phyloP scores from a whole-genome alignment of 2,888 invertebrate species.

The Andrena praecox region DNA sequence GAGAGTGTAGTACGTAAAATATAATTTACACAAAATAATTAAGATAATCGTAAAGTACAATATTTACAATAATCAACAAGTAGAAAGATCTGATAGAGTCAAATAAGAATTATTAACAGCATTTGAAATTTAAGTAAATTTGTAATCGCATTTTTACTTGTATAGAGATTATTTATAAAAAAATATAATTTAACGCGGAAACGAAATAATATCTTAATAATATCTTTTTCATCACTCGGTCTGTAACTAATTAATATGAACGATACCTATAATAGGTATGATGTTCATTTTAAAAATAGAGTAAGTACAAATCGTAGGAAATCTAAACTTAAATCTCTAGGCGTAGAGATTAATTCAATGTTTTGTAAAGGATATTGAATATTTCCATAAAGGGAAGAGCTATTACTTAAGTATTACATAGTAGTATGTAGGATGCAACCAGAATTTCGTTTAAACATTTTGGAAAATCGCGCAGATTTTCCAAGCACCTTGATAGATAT shows the following conservation, averaged over 20 bases:
- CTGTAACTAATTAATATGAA: background rate
- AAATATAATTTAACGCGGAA: background rate
- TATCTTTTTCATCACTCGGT: background rate
- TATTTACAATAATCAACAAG: background rate
- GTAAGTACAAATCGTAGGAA: no score
- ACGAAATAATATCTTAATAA: background rate
- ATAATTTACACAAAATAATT: background rate
- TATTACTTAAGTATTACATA: background rate
- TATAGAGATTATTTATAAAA: background rate
- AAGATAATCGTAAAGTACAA: background rate
- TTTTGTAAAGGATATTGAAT: background rate
- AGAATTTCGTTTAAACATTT: background rate
- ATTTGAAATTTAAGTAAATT: background rate
- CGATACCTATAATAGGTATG: background rate
- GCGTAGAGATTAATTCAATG: background rate
- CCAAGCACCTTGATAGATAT: background rate
- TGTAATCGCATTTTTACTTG: constrained; percentile 4
- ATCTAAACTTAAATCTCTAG: no score
- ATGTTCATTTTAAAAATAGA: background rate
- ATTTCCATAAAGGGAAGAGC: background rate
- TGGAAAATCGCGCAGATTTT: background rate
- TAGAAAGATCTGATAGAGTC: background rate
- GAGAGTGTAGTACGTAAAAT: background rate
- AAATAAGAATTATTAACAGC: background rate
- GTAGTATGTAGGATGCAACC: no score